Conservation (phyloP, 2,797 vertebrate genomes). For the Catharus ustulatus region DNA sequence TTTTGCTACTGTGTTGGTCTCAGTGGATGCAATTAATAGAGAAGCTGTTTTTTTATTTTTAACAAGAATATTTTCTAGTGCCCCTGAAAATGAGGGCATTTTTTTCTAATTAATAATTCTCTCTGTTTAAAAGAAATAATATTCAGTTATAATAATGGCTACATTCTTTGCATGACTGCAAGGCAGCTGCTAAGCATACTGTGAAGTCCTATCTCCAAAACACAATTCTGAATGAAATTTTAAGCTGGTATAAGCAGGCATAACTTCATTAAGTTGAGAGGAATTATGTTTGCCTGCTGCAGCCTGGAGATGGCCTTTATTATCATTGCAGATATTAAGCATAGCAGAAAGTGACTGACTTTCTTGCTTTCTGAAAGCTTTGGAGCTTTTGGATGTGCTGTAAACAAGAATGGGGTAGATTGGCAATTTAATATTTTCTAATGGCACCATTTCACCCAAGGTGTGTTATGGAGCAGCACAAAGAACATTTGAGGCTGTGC, state of each 20-base stretch:
- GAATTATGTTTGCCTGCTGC: neutral
- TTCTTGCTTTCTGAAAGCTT: neutral
- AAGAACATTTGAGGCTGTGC: neutral
- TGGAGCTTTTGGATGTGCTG: neutral
- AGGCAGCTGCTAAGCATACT: constrained; percentile 16
- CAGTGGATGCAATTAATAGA: constrained; percentile 74
- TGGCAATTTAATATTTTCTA: constrained; percentile 26
- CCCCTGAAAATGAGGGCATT: constrained; percentile 30
- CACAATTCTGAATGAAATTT: constrained; percentile 1
- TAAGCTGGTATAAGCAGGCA: neutral
- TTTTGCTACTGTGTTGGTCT: constrained; percentile 55
- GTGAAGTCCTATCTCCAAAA: neutral
- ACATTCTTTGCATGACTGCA: constrained; percentile 39
- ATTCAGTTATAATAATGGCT: constrained; percentile 22
- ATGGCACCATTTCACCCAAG: neutral
- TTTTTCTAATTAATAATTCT: constrained; percentile 73
- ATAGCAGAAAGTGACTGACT: neutral
- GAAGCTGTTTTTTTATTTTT: constrained; percentile 63
- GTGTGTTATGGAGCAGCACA: constrained; percentile 37
- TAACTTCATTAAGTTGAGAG: constrained; percentile 13
- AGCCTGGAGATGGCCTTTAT: constrained; percentile 11
- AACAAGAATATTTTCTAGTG: constrained; percentile 46
- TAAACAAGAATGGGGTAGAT: constrained; percentile 9
- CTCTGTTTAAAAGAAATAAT: constrained; percentile 40
- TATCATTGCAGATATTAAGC: neutral